Percentiles rank a stretch among this genome's conserved stretches.
These are phyloP conservation scores for Carcharodon carcharias DNA, from an alignment of 2,797 vertebrate genomes.

Conservation along the genomic window DNA sequence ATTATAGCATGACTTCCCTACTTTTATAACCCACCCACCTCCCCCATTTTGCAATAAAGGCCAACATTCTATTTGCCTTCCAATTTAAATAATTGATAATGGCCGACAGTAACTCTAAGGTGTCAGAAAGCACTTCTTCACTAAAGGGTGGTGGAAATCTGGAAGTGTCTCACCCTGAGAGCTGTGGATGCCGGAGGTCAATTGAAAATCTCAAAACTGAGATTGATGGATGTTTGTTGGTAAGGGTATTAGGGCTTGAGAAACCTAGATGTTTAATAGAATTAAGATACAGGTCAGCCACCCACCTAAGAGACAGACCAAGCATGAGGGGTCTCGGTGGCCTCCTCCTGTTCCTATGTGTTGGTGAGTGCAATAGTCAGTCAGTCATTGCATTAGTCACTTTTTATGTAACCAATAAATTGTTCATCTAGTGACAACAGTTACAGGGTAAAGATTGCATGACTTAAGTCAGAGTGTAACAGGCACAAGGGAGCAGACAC, in stretches of 20 bases:
- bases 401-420: neutral
- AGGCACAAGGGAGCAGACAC: neutral
- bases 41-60: no score
- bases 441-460: neutral
- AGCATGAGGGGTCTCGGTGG: neutral
- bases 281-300: neutral
- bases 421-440: neutral
- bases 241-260: neutral
- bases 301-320: neutral
- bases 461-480: neutral
- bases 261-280: neutral
- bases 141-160: neutral
- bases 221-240: neutral
- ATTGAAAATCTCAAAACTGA: neutral
- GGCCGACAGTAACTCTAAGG: neutral
- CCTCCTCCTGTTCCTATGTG: neutral
- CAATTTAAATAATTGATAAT: neutral
- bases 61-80: no score
- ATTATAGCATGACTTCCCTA: no score
- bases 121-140: neutral
- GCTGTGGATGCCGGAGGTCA: neutral
- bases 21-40: no score
- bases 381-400: neutral
- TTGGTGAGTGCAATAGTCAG: neutral
- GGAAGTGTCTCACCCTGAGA: neutral